Evolutionary conservation across 2,888 invertebrate species (phyloP).

Genomic region (Lasioglossum leucozonium): DNA sequence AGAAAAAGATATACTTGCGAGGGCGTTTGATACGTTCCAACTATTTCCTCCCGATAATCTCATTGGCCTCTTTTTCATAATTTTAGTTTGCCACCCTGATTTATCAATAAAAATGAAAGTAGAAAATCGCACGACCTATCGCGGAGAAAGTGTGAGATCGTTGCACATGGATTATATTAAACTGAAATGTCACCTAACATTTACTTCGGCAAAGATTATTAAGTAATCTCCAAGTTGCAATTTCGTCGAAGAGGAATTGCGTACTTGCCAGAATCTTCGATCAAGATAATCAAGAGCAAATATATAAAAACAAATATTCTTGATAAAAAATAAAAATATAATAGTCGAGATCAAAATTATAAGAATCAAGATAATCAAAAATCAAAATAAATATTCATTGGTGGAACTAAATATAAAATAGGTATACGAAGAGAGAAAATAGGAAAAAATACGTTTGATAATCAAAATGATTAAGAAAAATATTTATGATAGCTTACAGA

Average conservation of each 20-base stretch:
- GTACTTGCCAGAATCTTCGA: background rate
- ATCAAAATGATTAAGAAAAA: too few relatives aligned
- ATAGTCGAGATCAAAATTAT: too few relatives aligned
- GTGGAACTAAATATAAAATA: too few relatives aligned
- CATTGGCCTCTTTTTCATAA: background rate
- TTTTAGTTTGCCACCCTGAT: background rate
- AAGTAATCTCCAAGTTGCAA: background rate
- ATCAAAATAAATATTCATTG: too few relatives aligned
- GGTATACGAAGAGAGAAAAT: too few relatives aligned
- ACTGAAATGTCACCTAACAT: background rate
- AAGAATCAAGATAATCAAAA: too few relatives aligned
- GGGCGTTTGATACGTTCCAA: background rate
- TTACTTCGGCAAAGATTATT: background rate
- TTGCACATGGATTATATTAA: background rate
- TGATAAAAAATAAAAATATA: too few relatives aligned
- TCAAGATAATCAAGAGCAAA: background rate
- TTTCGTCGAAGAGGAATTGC: background rate
- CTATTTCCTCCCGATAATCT: too few relatives aligned
- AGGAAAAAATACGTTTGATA: too few relatives aligned
- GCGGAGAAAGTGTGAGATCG: background rate
- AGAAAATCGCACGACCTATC: slow-evolving; percentile 3
- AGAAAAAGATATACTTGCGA: background rate
- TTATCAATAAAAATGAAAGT: background rate
- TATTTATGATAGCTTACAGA: too few relatives aligned
- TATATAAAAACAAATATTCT: too few relatives aligned